phyloP scores from a whole-genome alignment of 2,113 vertebrate species.

The Cricetomys ansorgei region DNA sequence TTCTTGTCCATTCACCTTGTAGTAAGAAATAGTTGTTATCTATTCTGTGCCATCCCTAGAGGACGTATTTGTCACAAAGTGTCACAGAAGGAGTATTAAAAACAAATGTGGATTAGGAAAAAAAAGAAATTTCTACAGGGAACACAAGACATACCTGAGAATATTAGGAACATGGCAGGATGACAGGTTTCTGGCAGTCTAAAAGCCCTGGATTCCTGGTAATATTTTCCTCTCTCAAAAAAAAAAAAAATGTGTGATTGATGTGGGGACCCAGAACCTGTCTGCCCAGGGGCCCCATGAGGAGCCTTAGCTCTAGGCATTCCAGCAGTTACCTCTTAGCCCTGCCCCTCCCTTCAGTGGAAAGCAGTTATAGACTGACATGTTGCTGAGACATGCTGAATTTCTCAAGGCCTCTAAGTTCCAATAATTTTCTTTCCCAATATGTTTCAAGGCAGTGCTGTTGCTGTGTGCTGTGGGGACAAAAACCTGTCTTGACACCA shows the following conservation, averaged over 20 bases:
- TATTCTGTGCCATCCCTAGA: background rate
- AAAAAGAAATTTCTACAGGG: conserved; percentile 43
- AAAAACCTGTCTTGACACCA: conserved; percentile 19
- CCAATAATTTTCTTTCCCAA: background rate
- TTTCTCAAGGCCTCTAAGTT: conserved; percentile 12
- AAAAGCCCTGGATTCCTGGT: background rate
- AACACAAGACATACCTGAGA: conserved; percentile 38
- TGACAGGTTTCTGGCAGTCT: conserved; percentile 28
- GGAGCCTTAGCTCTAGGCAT: background rate
- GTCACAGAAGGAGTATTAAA: conserved; percentile 14
- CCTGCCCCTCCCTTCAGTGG: background rate
- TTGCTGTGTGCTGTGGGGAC: background rate
- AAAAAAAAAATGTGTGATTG: background rate
- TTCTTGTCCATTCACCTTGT: background rate
- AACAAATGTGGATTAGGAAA: background rate
- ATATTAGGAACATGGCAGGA: background rate
- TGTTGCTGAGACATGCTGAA: background rate
- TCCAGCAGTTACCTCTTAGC: background rate
- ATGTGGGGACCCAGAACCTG: background rate
- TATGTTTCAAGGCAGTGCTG: background rate
- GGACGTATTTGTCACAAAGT: conserved; percentile 16
- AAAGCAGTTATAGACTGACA: background rate
- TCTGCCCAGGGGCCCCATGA: background rate
- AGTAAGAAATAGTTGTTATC: background rate
- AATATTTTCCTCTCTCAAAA: conserved; percentile 4